These are phyloP conservation scores for Isoperla grammatica DNA, from an alignment of 2,888 invertebrate species.

Conservation along the genomic window DNA sequence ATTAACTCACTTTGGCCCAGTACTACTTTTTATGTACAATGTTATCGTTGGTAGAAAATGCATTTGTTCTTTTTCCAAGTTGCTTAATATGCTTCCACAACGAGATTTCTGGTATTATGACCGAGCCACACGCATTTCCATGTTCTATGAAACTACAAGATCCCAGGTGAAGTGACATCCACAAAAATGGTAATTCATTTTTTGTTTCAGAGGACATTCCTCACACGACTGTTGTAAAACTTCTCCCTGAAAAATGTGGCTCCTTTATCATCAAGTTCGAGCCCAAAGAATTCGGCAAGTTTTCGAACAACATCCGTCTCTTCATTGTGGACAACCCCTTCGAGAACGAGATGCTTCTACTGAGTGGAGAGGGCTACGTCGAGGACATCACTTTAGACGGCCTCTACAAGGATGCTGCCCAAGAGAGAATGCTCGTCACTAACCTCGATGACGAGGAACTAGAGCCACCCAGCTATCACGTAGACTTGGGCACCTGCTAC, in stretches of 20 bases:
- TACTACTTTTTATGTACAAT: too few relatives aligned
- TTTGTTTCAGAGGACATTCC: slow-evolving; percentile 27
- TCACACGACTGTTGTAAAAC: slow-evolving; percentile 35
- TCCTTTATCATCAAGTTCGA: slow-evolving; percentile 40
- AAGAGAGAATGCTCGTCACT: neutral
- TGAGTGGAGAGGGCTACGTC: slow-evolving; percentile 46
- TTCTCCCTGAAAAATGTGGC: slow-evolving; percentile 37
- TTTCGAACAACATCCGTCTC: slow-evolving; percentile 41
- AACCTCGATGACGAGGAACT: neutral
- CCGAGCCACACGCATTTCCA: too few relatives aligned
- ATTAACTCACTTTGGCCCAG: too few relatives aligned
- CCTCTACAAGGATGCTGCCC: neutral
- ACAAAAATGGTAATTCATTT: too few relatives aligned
- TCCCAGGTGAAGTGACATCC: too few relatives aligned
- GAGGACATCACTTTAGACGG: slow-evolving; percentile 47
- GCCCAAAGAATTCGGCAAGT: slow-evolving; percentile 37
- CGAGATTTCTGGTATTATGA: too few relatives aligned
- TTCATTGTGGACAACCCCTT: slow-evolving; percentile 52
- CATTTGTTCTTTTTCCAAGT: too few relatives aligned
- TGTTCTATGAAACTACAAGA: too few relatives aligned
- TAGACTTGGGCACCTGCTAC: slow-evolving; percentile 43
- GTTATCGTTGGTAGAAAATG: too few relatives aligned
- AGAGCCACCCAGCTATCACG: slow-evolving; percentile 33
- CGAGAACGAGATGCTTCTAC: slow-evolving; percentile 47
- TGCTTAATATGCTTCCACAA: too few relatives aligned